Percentiles rank a stretch among this genome's conserved stretches.
These are phyloP conservation scores for Nomada ferruginata DNA, from an alignment of 2,888 invertebrate genomes.

Conservation along the genomic window DNA sequence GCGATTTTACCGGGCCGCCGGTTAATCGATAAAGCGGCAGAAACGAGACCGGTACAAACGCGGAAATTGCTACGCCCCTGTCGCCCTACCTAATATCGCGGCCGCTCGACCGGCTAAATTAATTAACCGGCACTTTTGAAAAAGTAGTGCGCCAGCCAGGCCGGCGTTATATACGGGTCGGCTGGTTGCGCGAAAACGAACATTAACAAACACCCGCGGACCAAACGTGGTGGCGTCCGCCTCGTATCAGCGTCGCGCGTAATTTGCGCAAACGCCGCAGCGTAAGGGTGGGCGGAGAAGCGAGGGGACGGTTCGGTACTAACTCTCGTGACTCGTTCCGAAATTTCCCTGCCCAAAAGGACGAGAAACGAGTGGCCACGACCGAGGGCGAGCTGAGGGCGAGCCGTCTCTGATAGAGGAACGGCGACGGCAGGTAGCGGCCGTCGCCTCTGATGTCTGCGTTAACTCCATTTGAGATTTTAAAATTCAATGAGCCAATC, in stretches of 20 bases:
- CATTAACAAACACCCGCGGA: constrained; percentile 31
- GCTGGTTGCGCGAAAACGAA: constrained; percentile 42
- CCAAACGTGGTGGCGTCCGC: background rate
- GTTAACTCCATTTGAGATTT: constrained; percentile 73
- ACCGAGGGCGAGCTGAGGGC: constrained; percentile 47
- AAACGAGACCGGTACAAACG: constrained; percentile 47
- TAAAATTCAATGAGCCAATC: constrained; percentile 76
- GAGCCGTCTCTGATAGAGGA: constrained; percentile 47
- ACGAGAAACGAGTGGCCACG: constrained; percentile 54
- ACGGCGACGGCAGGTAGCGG: background rate
- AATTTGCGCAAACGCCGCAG: constrained; percentile 35
- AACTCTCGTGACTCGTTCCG: constrained; percentile 33
- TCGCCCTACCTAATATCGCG: constrained; percentile 21
- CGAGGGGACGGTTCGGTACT: background rate
- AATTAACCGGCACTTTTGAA: constrained; percentile 53
- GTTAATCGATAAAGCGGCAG: constrained; percentile 52
- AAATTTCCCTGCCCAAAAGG: constrained; percentile 59
- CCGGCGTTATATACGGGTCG: constrained; percentile 22
- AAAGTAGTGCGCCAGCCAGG: constrained; percentile 24
- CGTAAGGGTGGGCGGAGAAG: no score
- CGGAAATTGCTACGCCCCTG: constrained; percentile 48
- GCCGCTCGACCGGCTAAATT: constrained; percentile 39
- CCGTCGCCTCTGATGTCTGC: constrained; percentile 66
- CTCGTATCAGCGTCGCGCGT: constrained; percentile 18
- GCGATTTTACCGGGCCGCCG: constrained; percentile 39